These are phyloP conservation scores for Papilio polyxenes DNA, from an alignment of 1,140 invertebrate species.

Conservation along the genomic window DNA sequence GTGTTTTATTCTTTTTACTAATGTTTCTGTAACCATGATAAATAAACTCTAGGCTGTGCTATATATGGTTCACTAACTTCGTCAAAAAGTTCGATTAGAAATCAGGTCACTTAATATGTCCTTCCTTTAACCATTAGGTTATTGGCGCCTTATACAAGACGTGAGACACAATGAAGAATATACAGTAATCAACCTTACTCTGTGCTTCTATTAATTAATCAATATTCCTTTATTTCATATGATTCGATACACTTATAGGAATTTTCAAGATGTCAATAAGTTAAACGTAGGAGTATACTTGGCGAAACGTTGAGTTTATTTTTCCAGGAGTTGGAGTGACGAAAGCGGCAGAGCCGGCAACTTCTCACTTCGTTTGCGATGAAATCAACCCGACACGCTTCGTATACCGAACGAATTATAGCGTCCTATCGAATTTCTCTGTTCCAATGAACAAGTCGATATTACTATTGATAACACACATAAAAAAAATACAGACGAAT, in stretches of 20 bases:
- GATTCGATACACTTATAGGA: slow-evolving; percentile 45
- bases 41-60: no score
- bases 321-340: slow-evolving; percentile 48
- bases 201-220: background rate
- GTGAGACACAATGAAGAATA: background rate
- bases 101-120: background rate
- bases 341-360: slow-evolving; percentile 41
- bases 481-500: no score
- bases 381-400: slow-evolving; percentile 50
- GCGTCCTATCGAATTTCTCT: slow-evolving; percentile 29
- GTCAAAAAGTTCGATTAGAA: background rate
- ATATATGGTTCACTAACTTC: no score
- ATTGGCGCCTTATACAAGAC: background rate
- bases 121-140: background rate
- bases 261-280: slow-evolving; percentile 58
- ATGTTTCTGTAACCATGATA: no score
- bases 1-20: background rate
- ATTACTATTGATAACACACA: slow-evolving; percentile 32
- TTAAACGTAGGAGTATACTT: slow-evolving; percentile 54
- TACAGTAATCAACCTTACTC: background rate
- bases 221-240: slow-evolving; percentile 37
- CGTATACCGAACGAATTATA: slow-evolving; percentile 42
- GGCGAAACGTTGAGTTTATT: slow-evolving; percentile 59
- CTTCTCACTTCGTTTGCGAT: slow-evolving; percentile 53
- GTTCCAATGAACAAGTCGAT: slow-evolving; percentile 45